Evolutionary conservation across 2,113 vertebrate genomes (phyloP), one percentile per base, ranked within the genome.

Genomic region (Tauraco erythrolophus): DNA sequence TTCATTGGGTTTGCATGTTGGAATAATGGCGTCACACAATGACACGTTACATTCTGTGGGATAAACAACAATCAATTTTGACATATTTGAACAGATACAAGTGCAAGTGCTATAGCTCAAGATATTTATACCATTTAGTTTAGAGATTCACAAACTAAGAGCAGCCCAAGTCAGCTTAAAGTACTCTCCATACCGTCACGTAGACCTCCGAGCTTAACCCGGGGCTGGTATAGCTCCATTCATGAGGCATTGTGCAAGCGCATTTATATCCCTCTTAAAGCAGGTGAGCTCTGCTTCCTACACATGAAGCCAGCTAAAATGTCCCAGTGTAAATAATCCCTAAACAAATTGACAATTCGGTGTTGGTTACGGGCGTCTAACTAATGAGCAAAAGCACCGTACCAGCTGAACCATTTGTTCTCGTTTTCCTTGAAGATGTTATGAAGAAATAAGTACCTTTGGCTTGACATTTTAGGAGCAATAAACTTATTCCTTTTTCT

Each of bases 41-140:
- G 99, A 99, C 96, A 98, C 98, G 96, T 99, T 99, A 97, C 99
- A 99, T 90, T 99, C 99, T 99, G 91, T 60, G 65, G 76, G 45
- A 87, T 68, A 70, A 94, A 94, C 83, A 72, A 28, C 6, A 90
- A 57, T 12, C 56, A 33, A 11, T 24, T 74, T 81, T 75, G 2
- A 41, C 10, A 3, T 62, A 46, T 70, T 61, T 54, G 78, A 89
- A 86, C 11, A 96, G 11, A 90, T 60, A 15, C 2, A 43, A 68
- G 10, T 60, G 7, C 17, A 85, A 75, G 10, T 70, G 30, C 25
- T 66, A 30, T 3, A 60, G 7, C 23, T 94, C 19, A 85, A 54
- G 18, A 7, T 83, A 70, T 66, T 81, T 65, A 62, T 65, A 30
- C 9, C 18, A 30, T 53, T 14, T 62, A 51, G 5, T 11, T 46